phyloP scores from a whole-genome alignment of 2,113 vertebrate genomes.

The Chaenogobius annularis region DNA sequence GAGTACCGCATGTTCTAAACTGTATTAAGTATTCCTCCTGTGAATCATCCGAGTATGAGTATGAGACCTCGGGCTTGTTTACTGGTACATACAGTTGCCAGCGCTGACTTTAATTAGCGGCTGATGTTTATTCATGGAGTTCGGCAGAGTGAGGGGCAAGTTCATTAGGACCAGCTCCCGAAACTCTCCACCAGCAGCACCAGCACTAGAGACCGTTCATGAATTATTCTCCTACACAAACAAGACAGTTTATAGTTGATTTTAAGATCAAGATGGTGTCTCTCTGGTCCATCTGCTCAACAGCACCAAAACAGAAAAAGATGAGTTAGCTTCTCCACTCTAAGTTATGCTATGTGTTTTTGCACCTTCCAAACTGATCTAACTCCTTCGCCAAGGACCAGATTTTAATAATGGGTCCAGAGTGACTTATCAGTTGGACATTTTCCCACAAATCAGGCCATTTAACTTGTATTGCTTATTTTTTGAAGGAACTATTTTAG shows the following conservation, averaged over 20 bases:
- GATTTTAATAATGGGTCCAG: conserved; percentile 52
- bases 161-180: conserved; percentile 64
- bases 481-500: background rate
- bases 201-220: conserved; percentile 53
- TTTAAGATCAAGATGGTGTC: conserved; percentile 3
- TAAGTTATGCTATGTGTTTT: background rate
- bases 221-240: conserved; percentile 63
- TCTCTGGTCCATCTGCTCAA: background rate
- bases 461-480: background rate
- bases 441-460: conserved; percentile 25
- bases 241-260: background rate
- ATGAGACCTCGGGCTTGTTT: conserved; percentile 59
- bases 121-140: conserved; percentile 79
- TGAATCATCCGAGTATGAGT: conserved; percentile 35
- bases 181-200: conserved; percentile 45
- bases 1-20: conserved; percentile 34
- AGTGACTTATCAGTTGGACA: conserved; percentile 40
- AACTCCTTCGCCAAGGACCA: conserved; percentile 38
- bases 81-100: conserved; percentile 67
- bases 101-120: conserved; percentile 70
- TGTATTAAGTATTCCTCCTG: conserved; percentile 34
- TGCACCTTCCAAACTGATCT: conserved; percentile 20
- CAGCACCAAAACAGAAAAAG: background rate
- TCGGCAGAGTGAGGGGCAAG: conserved; percentile 50
- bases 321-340: conserved; percentile 12